Evolutionary conservation across 2,888 invertebrate species (phyloP).

Genomic region (Amaurobius ferox): DNA sequence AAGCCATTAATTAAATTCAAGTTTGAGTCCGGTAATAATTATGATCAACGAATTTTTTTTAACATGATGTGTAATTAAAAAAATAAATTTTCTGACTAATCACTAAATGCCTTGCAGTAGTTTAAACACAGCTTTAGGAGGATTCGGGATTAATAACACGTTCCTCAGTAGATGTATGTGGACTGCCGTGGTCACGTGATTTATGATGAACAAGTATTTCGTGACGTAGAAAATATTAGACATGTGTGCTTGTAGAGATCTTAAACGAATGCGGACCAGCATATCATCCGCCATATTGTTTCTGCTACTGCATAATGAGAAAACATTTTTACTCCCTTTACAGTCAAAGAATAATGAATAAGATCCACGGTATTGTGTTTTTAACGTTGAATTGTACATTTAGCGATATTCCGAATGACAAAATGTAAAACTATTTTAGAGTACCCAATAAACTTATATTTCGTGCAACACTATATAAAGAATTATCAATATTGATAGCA

Average conservation of each 20-base stretch:
- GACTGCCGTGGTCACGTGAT: neutral
- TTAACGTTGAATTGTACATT: too few species aligned
- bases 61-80: neutral
- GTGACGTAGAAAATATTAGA: conserved; percentile 1
- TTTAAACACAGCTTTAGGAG: neutral
- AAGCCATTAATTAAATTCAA: conserved; percentile 19
- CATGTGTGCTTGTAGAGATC: neutral
- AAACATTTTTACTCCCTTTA: too few species aligned
- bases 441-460: too few species aligned
- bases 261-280: neutral
- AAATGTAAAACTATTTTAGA: too few species aligned
- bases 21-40: neutral
- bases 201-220: neutral
- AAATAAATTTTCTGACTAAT: neutral
- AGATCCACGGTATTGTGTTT: too few species aligned
- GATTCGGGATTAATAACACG: neutral
- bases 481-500: too few species aligned
- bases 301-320: neutral
- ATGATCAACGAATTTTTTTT: neutral
- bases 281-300: neutral
- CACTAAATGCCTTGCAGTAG: neutral
- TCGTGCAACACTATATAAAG: too few species aligned
- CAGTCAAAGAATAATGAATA: too few species aligned
- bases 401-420: too few species aligned
- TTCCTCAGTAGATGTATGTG: neutral